phyloP scores from a whole-genome alignment of 2,888 invertebrate genomes.

The Drosophila paramelanica region DNA sequence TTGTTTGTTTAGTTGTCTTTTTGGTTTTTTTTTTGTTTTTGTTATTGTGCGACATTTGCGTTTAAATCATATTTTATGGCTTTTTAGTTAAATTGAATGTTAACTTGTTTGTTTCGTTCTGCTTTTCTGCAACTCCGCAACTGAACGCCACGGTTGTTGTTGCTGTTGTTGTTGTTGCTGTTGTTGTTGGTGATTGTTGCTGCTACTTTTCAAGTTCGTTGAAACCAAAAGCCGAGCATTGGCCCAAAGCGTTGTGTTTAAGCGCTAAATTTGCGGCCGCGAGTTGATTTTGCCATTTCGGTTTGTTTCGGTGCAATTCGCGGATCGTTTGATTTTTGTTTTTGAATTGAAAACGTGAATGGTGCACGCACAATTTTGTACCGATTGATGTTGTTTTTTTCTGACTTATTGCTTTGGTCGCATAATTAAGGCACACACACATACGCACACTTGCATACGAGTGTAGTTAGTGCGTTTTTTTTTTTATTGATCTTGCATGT shows the following conservation, averaged over 20 bases:
- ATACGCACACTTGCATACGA: not conserved
- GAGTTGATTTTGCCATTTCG: conserved; percentile 55
- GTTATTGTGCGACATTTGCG: conserved; percentile 73
- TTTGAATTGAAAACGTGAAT: conserved; percentile 66
- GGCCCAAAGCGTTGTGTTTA: conserved; percentile 34
- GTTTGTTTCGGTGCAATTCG: conserved; percentile 46
- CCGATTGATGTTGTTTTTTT: conserved; percentile 13
- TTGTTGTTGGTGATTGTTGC: conserved; percentile 54
- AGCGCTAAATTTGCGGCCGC: not conserved
- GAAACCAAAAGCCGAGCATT: conserved; percentile 29
- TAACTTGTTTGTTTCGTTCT: conserved; percentile 78
- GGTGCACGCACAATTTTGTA: conserved; percentile 67
- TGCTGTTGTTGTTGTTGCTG: conserved; percentile 41
- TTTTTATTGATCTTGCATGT: conserved; percentile 65
- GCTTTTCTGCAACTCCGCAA: conserved; percentile 70
- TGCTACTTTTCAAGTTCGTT: conserved; percentile 64
- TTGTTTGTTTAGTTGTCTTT: conserved; percentile 14
- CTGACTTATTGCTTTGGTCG: conserved; percentile 3
- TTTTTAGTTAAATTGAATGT: conserved; percentile 79
- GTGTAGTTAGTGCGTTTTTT: conserved; percentile 23
- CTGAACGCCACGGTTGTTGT: conserved; percentile 30
- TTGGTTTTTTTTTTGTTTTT: conserved; percentile 19
- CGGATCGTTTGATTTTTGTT: conserved; percentile 47
- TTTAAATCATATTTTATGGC: conserved; percentile 81
- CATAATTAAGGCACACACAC: conserved; percentile 51